Conservation (phyloP, 2,797 vertebrate species). For the Tinamus major region DNA sequence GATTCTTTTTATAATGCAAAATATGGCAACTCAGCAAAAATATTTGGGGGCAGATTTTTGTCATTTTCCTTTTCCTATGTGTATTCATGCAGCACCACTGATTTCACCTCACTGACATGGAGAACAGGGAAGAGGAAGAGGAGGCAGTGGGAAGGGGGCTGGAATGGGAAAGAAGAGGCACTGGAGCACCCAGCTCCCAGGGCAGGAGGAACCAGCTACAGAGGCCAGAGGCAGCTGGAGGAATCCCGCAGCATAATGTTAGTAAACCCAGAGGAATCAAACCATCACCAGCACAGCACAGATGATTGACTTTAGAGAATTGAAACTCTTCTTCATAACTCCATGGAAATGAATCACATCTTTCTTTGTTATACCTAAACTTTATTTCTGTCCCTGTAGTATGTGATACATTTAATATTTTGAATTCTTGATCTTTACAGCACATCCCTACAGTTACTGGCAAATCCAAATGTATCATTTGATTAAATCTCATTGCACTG, state of each 20-base stretch:
- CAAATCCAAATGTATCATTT: background rate
- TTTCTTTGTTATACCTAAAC: background rate
- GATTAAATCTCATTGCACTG: background rate
- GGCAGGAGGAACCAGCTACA: accelerated
- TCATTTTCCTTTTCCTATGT: background rate
- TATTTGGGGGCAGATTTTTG: background rate
- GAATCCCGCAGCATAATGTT: no score
- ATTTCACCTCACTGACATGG: background rate
- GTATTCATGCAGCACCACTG: background rate
- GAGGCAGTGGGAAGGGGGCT: background rate
- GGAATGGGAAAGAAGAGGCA: background rate
- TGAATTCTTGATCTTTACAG: background rate
- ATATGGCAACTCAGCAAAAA: background rate
- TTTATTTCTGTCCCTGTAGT: background rate
- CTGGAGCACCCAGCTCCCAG: background rate
- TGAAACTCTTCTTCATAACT: background rate
- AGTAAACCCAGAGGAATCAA: no score
- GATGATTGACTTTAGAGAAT: background rate
- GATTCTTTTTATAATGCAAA: background rate
- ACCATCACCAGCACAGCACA: no score
- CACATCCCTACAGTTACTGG: background rate
- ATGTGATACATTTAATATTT: background rate
- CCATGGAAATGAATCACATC: background rate
- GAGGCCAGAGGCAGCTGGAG: background rate
- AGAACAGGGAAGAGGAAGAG: background rate